These are phyloP conservation scores for Himalopsyche anomala DNA, from an alignment of 2,888 invertebrate species.

Conservation along the genomic window DNA sequence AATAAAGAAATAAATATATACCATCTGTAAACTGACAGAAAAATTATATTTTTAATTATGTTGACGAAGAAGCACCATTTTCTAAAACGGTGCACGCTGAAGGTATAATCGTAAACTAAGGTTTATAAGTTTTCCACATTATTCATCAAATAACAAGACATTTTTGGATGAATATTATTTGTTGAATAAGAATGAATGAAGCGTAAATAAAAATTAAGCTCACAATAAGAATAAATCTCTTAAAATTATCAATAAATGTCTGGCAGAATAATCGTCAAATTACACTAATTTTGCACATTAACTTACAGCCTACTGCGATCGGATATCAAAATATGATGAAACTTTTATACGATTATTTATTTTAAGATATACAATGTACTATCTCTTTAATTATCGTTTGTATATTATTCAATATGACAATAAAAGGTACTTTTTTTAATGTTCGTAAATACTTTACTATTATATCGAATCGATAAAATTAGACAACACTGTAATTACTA, in stretches of 20 bases:
- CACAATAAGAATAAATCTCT: background rate
- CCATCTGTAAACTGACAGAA: too few relatives aligned
- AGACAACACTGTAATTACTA: conserved; percentile 5
- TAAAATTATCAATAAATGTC: conserved; percentile 27
- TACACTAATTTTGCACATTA: conserved; percentile 19
- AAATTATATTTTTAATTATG: too few relatives aligned
- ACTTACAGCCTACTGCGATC: background rate
- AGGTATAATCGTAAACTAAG: too few relatives aligned
- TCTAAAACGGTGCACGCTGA: too few relatives aligned
- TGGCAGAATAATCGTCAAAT: conserved; percentile 17
- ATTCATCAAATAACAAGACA: too few relatives aligned
- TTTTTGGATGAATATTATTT: too few relatives aligned
- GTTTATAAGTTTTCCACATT: too few relatives aligned
- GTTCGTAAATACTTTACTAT: conserved; percentile 14
- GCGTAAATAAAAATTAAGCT: background rate
- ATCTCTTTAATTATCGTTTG: background rate
- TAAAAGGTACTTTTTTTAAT: conserved; percentile 10
- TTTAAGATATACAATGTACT: background rate
- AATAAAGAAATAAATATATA: too few relatives aligned
- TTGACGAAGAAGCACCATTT: too few relatives aligned
- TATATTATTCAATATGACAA: background rate
- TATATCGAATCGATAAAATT: background rate
- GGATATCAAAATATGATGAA: background rate
- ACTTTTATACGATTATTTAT: background rate
- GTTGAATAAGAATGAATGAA: background rate